Evolutionary conservation across 2,888 invertebrate genomes (phyloP).

Genomic region (Pseudoips prasinana): DNA sequence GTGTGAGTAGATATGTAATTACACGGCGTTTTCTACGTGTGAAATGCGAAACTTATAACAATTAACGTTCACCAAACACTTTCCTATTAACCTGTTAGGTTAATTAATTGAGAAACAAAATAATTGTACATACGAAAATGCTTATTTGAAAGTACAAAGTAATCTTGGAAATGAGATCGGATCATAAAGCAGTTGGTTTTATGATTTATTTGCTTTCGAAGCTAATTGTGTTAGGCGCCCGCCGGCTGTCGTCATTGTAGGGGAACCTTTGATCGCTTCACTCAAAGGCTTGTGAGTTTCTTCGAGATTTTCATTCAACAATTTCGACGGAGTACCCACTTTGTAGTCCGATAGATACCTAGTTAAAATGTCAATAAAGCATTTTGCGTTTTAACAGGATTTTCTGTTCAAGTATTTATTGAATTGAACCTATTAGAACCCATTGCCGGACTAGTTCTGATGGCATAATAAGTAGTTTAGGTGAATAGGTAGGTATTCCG

Average conservation of each 20-base stretch:
- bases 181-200: conserved; percentile 55
- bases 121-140: conserved; percentile 22
- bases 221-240: conserved; percentile 60
- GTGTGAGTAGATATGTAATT: conserved; percentile 60
- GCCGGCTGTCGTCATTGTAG: conserved; percentile 48
- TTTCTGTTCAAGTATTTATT: background rate
- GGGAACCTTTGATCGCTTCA: conserved; percentile 40
- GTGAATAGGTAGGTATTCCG: conserved; percentile 17
- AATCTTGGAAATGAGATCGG: conserved; percentile 49
- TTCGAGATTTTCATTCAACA: conserved; percentile 43
- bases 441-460: conserved; percentile 7
- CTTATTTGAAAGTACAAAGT: conserved; percentile 33
- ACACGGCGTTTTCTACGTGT: conserved; percentile 56
- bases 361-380: conserved; percentile 28
- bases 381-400: conserved; percentile 6
- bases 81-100: conserved; percentile 64
- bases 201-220: conserved; percentile 65
- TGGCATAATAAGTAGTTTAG: background rate
- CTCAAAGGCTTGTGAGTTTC: conserved; percentile 42
- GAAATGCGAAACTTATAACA: conserved; percentile 59
- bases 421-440: background rate
- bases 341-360: conserved; percentile 28
- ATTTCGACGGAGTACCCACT: conserved; percentile 32
- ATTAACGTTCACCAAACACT: conserved; percentile 53
- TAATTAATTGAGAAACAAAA: conserved; percentile 55